Base-by-base conservation (phyloP, 2,113 vertebrate species). In the Pituophis catenifer region DNA sequence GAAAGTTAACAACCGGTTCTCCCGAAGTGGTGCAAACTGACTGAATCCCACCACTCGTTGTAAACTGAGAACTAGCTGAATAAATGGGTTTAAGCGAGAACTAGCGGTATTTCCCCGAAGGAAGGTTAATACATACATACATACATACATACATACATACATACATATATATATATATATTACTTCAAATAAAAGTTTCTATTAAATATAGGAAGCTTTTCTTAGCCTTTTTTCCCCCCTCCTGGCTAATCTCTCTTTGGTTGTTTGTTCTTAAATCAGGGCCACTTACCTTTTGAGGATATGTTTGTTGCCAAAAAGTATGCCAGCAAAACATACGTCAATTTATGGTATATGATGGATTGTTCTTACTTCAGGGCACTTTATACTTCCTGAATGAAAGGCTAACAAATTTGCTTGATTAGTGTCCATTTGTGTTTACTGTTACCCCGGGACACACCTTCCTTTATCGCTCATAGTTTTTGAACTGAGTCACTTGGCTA, bases 141-240 rank as follows among this genome's bases (percentile, higher is more conserved):
- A 48, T 48, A 48, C 3, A 48, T 48, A 48, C 3, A 48, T 48
- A 48, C 3, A 48, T 48, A 48, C 3, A 48, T 48, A 48, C 3
- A 48, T 48, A 48, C 0, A 48, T 48, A 48, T 48, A 48, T 48
- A 48, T 48, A 48, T 48, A 48, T 48, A 6, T 48, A 23, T 23
- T 38, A 38, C 6, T 65, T 65, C 62, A 65, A 13, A 65, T 29
- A n/a, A 65, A 58, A 58, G 6, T 65, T 65, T 65, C 11, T n/a
- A 12, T 29, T 65, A 4, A n/a, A n/a, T 6, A 29, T 19, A 75
- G n/a, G 19, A 75, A 81, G 33, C 15, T 17, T 33, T 38, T 81
- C 70, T 81, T 17, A 19, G 6, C 6, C 6, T 2, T 0, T 3
- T 2, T 2, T 2, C 6, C 11, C 11, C 26, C 11, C 26, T 12